Percentiles rank a stretch among this genome's conserved stretches.
These are phyloP conservation scores for Hyperoplus immaculatus DNA, from an alignment of 2,797 vertebrate species.

Conservation along the genomic window DNA sequence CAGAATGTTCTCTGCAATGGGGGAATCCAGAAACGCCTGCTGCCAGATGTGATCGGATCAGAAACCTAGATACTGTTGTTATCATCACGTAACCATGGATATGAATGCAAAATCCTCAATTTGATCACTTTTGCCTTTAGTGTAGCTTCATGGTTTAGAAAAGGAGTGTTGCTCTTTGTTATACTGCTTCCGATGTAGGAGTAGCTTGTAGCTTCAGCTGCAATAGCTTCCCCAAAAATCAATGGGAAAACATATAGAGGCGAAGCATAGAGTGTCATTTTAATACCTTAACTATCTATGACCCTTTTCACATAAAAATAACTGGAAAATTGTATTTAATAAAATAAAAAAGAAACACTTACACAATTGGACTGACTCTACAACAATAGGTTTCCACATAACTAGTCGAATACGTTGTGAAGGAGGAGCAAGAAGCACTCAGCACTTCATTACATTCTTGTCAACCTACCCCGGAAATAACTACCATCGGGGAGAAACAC, in stretches of 20 bases:
- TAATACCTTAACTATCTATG: not conserved
- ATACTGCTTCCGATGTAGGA: not conserved
- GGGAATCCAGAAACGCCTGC: not conserved
- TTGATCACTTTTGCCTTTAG: too few relatives aligned
- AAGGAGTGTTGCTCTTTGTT: not conserved
- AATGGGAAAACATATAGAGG: not conserved
- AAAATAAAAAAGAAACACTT: not conserved
- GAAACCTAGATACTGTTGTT: not conserved
- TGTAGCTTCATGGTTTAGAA: too few relatives aligned
- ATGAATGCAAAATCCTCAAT: not conserved
- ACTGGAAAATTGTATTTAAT: too few relatives aligned
- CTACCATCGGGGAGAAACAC: constrained; percentile 56
- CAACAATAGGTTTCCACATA: not conserved
- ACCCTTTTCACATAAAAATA: too few relatives aligned
- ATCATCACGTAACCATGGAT: not conserved
- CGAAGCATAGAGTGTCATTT: not conserved
- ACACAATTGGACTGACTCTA: not conserved
- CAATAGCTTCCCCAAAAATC: not conserved
- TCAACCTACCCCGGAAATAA: constrained; percentile 33
- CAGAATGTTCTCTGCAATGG: not conserved
- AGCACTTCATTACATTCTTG: constrained; percentile 18
- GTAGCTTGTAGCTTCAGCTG: not conserved
- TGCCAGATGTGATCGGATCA: not conserved
- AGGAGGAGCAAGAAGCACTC: not conserved
- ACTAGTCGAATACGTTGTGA: not conserved